Evolutionary conservation across 2,888 invertebrate genomes (phyloP).

Genomic region (Platycnemis pennipes): DNA sequence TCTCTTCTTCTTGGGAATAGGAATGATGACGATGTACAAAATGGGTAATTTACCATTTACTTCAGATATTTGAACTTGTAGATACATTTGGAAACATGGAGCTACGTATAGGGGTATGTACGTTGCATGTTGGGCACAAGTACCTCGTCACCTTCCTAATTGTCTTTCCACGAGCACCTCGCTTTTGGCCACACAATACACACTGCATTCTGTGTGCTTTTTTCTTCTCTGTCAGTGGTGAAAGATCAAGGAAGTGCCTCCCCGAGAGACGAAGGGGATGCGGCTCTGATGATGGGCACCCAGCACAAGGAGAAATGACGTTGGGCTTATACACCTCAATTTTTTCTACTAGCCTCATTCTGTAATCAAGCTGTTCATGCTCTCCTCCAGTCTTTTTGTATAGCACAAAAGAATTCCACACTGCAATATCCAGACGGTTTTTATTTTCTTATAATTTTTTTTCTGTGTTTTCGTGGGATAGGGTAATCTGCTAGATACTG

Average conservation of each 20-base stretch:
- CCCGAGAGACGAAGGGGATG: background rate
- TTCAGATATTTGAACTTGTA: too few relatives aligned
- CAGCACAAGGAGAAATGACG: background rate
- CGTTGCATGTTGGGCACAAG: background rate
- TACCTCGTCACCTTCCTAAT: background rate
- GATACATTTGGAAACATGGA: conserved; percentile 8
- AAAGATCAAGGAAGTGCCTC: background rate
- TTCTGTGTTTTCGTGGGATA: conserved; percentile 72
- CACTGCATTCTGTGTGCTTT: background rate
- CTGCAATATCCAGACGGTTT: conserved; percentile 71
- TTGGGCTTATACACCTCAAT: background rate
- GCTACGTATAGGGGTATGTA: background rate
- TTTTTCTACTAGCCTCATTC: background rate
- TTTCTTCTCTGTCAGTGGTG: background rate
- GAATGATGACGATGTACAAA: too few relatives aligned
- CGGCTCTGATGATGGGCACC: background rate
- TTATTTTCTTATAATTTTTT: conserved; percentile 72
- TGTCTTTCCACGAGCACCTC: background rate
- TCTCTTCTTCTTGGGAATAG: too few relatives aligned
- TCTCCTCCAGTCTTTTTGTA: background rate
- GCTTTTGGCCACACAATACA: background rate
- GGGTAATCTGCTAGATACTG: conserved; percentile 72
- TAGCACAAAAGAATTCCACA: background rate
- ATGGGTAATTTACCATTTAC: too few relatives aligned
- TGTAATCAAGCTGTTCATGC: background rate